Evolutionary conservation across 2,888 invertebrate species (phyloP).

Genomic region (Venustoraphidia nigricollis): DNA sequence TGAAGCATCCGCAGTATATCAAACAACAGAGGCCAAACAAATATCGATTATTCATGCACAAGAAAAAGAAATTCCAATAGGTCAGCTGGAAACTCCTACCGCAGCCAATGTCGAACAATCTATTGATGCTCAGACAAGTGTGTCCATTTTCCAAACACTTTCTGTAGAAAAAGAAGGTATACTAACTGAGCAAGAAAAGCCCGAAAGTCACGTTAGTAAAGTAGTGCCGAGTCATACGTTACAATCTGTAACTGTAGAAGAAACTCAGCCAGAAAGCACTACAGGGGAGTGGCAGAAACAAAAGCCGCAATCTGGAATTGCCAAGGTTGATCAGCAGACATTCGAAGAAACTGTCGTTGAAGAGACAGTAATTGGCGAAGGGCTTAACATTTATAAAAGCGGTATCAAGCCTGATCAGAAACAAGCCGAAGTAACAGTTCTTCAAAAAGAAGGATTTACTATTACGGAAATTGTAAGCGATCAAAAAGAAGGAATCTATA

Average conservation of each 20-base stretch:
- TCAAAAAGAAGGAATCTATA: slow-evolving; percentile 33
- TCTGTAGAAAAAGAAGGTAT: slow-evolving; percentile 47
- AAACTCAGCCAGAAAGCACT: slow-evolving; percentile 25
- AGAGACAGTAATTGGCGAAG: slow-evolving; percentile 37
- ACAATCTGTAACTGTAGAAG: slow-evolving; percentile 34
- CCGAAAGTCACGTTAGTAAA: slow-evolving; percentile 35
- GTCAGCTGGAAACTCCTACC: slow-evolving; percentile 23
- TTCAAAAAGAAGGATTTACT: slow-evolving; percentile 30
- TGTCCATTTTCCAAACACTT: slow-evolving; percentile 46
- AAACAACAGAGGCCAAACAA: slow-evolving; percentile 47
- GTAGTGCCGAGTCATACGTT: slow-evolving; percentile 31
- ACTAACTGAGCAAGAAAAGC: slow-evolving; percentile 32
- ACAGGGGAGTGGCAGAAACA: slow-evolving; percentile 21
- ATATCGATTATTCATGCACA: slow-evolving; percentile 42
- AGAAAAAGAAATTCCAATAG: slow-evolving; percentile 42
- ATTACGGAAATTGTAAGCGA: slow-evolving; percentile 32
- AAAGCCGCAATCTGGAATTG: slow-evolving; percentile 24
- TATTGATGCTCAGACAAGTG: slow-evolving; percentile 40
- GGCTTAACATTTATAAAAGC: slow-evolving; percentile 27
- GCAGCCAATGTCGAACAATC: slow-evolving; percentile 27
- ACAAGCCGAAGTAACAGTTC: slow-evolving; percentile 26
- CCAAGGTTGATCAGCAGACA: slow-evolving; percentile 27
- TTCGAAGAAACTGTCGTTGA: slow-evolving; percentile 32
- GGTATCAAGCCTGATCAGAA: slow-evolving; percentile 25
- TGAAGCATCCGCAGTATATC: slow-evolving; percentile 32